A percentile compares a stretch with the other conserved stretches of the same genome.
These are phyloP conservation scores for Lutjanus campechanus DNA, from an alignment of 2,797 vertebrate genomes.

Conservation along the genomic window DNA sequence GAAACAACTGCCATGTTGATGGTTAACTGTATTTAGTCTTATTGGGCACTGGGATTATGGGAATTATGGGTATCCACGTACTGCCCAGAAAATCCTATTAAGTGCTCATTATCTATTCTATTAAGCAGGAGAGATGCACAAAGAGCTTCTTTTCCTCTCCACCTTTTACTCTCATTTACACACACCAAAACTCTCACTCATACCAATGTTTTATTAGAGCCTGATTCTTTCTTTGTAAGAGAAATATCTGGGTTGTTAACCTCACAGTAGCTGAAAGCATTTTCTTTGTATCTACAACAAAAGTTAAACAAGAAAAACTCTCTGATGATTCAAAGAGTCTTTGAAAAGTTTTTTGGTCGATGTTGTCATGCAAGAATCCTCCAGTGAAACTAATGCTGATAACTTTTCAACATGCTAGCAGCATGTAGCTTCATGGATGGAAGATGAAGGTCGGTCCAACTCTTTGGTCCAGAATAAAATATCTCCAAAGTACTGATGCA, in stretches of 20 bases:
- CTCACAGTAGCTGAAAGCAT: background rate
- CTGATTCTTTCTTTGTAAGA: background rate
- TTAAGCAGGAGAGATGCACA: constrained; percentile 52
- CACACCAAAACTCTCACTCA: constrained; percentile 11
- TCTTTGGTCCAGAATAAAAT: too few species aligned
- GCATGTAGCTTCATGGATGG: too few species aligned
- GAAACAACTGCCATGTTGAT: constrained; percentile 48
- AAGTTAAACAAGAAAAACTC: background rate
- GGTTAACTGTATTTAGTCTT: constrained; percentile 68
- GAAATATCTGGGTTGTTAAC: constrained; percentile 1
- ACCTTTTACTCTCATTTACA: constrained; percentile 1
- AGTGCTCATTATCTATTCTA: constrained; percentile 59
- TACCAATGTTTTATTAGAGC: constrained; percentile 11
- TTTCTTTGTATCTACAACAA: background rate
- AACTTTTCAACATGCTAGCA: too few species aligned
- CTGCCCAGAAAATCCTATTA: constrained; percentile 61
- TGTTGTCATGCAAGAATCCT: too few species aligned
- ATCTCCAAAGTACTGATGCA: too few species aligned
- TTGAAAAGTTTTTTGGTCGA: too few species aligned
- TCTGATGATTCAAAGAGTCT: background rate
- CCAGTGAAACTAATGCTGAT: too few species aligned
- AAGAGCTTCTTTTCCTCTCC: constrained; percentile 38
- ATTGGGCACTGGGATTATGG: constrained; percentile 57
- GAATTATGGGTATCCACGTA: constrained; percentile 59
- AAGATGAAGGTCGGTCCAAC: too few species aligned